These are phyloP conservation scores for Drosophila sucinea DNA, from an alignment of 1,140 invertebrate genomes.

Conservation along the genomic window DNA sequence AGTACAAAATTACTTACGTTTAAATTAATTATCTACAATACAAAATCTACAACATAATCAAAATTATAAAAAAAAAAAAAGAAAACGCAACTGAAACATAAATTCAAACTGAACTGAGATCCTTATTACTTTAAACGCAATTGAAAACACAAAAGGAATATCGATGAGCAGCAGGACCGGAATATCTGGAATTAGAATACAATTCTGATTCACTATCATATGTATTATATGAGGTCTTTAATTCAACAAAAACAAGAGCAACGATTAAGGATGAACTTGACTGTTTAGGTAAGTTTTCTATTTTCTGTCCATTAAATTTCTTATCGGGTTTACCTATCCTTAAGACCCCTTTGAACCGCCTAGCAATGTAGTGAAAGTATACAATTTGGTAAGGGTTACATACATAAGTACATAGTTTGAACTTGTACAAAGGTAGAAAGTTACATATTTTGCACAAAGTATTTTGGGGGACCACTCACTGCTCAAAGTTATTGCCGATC, in stretches of 20 bases:
- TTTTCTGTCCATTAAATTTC: no score
- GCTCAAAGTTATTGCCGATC: no score
- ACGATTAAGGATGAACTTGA: conserved; percentile 9
- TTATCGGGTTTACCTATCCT: no score
- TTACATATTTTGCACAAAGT: no score
- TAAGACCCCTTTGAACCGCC: no score
- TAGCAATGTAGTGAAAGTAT: neutral
- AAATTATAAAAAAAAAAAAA: conserved; percentile 10
- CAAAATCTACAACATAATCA: conserved; percentile 16
- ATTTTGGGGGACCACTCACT: no score
- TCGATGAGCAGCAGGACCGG: neutral
- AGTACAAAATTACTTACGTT: conserved; percentile 57
- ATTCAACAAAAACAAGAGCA: neutral
- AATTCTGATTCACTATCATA: neutral
- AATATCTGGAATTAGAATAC: neutral
- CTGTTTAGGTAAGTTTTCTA: neutral
- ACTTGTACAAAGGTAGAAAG: no score
- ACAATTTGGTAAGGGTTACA: no score
- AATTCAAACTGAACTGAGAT: conserved; percentile 17
- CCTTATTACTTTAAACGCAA: conserved; percentile 16
- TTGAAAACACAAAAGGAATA: conserved; percentile 1
- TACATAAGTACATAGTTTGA: no score
- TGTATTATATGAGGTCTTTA: neutral
- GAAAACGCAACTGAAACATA: conserved; percentile 11
- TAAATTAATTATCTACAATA: conserved; percentile 21